Evolutionary conservation across 1,140 invertebrate genomes (phyloP).

Genomic region (Oppia nitens): DNA sequence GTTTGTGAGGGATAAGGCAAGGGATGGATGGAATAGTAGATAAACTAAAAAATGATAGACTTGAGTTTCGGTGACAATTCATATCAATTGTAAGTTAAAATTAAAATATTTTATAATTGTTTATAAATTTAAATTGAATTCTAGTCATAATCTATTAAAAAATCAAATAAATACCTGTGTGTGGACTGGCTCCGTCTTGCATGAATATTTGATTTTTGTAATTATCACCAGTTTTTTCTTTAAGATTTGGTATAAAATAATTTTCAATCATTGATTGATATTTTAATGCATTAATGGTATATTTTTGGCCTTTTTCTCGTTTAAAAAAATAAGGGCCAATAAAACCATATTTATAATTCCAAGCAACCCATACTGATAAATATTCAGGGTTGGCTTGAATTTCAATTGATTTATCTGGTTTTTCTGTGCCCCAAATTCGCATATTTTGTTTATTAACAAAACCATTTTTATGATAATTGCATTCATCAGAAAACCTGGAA

Average conservation of each 20-base stretch:
- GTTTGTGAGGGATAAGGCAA: no score
- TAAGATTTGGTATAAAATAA: not conserved
- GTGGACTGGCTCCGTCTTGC: not conserved
- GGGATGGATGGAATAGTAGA: no score
- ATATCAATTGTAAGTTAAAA: no score
- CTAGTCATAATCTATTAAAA: no score
- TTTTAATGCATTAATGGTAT: not conserved
- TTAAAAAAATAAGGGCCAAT: conserved; percentile 8
- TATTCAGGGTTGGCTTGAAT: not conserved
- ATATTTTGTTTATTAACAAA: conserved; percentile 20
- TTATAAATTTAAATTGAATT: no score
- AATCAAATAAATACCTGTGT: not conserved
- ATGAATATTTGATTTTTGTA: not conserved
- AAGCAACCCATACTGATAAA: conserved; percentile 7
- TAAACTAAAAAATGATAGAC: no score
- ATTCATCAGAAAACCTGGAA: conserved; percentile 6
- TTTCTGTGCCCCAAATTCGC: conserved; percentile 18
- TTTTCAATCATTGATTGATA: not conserved
- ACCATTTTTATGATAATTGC: conserved; percentile 8
- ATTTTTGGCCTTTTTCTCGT: not conserved
- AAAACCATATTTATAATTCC: not conserved
- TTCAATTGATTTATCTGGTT: conserved; percentile 13
- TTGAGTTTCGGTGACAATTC: no score
- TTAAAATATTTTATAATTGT: no score
- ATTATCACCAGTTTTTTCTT: not conserved